These are phyloP conservation scores for Limonius californicus DNA, from an alignment of 1,140 invertebrate genomes.

Conservation along the genomic window DNA sequence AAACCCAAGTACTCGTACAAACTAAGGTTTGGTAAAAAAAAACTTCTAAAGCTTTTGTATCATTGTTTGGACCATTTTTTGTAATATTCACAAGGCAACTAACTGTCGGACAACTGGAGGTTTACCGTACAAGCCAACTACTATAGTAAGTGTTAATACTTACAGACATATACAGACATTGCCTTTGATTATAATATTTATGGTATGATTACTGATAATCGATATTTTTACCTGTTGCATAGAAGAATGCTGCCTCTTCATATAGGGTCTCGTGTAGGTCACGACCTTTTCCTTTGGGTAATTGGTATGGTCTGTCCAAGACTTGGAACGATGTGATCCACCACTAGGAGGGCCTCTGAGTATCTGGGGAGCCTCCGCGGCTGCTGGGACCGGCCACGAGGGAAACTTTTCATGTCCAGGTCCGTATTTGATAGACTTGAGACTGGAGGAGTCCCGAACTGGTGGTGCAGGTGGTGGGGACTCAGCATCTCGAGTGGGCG, in stretches of 20 bases:
- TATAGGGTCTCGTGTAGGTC: slow-evolving; percentile 64
- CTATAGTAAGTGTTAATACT: too few relatives aligned
- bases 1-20: too few relatives aligned
- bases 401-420: slow-evolving; percentile 78
- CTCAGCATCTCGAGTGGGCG: slow-evolving; percentile 30
- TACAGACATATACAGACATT: too few relatives aligned
- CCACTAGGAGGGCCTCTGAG: slow-evolving; percentile 53
- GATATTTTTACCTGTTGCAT: slow-evolving; percentile 61
- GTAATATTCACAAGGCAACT: too few relatives aligned
- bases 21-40: too few relatives aligned
- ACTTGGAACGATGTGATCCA: slow-evolving; percentile 62
- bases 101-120: too few relatives aligned
- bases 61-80: too few relatives aligned
- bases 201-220: too few relatives aligned
- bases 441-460: slow-evolving; percentile 64
- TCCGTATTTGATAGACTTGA: slow-evolving; percentile 65
- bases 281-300: slow-evolving; percentile 68
- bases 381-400: slow-evolving; percentile 67
- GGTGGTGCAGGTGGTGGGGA: slow-evolving; percentile 58
- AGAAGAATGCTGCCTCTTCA: slow-evolving; percentile 61
- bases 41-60: too few relatives aligned
- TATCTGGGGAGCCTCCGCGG: slow-evolving; percentile 47
- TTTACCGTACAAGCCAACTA: too few relatives aligned
- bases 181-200: too few relatives aligned
- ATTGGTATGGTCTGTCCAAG: slow-evolving; percentile 71